Conservation (phyloP, 2,113 vertebrate genomes). For the Casuarius casuarius region DNA sequence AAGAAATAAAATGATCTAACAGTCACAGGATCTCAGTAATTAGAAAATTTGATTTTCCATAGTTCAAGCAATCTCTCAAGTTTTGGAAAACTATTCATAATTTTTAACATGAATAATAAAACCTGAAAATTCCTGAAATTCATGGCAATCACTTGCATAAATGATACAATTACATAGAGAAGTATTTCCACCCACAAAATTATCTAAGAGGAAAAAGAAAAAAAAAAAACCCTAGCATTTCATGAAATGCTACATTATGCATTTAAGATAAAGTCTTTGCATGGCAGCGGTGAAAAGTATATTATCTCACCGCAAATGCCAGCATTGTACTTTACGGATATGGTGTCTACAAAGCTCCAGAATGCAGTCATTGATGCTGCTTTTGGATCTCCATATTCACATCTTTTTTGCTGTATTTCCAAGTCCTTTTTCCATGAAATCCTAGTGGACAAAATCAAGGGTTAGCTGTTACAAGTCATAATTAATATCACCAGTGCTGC, state of each 20-base stretch:
- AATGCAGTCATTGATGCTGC: not conserved
- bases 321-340: not conserved
- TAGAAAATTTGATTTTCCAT: not conserved
- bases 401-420: not conserved
- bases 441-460: not conserved
- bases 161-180: not conserved
- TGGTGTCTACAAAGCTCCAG: not conserved
- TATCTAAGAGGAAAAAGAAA: not conserved
- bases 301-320: not conserved
- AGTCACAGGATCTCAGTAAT: not conserved
- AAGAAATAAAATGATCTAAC: not conserved
- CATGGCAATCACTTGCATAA: constrained; percentile 2
- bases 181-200: constrained; percentile 18
- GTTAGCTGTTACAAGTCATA: not conserved
- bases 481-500: not conserved
- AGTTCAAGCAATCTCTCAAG: not conserved
- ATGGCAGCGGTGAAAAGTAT: not conserved
- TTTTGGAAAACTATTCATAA: not conserved
- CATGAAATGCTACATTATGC: not conserved
- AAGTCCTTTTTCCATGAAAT: not conserved
- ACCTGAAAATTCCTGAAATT: constrained; percentile 9
- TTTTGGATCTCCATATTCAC: not conserved
- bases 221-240: not conserved
- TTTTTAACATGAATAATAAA: not conserved
- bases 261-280: not conserved